Evolutionary conservation across 1,140 invertebrate genomes (phyloP).

Genomic region (Campoletis sonorensis): DNA sequence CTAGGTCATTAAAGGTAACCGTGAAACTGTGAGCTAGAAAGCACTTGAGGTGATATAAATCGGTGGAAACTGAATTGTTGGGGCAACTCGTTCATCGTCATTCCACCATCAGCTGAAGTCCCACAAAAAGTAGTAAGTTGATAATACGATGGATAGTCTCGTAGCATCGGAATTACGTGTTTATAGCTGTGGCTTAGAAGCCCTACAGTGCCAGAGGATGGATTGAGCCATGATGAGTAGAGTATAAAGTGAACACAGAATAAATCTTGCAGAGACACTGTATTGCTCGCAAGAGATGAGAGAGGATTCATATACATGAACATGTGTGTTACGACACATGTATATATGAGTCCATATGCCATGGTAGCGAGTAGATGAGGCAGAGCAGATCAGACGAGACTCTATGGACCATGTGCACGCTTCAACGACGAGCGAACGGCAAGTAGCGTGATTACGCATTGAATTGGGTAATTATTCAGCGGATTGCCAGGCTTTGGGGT

Average conservation of each 20-base stretch:
- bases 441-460: constrained; percentile 67
- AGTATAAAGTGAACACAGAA: constrained; percentile 12
- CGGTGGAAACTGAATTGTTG: not conserved
- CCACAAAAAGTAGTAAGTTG: not conserved
- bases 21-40: no score
- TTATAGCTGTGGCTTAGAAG: constrained; percentile 23
- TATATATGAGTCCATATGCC: not conserved
- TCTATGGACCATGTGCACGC: constrained; percentile 33
- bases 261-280: not conserved
- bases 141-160: not conserved
- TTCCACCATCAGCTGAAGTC: not conserved
- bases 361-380: not conserved
- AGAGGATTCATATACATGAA: not conserved
- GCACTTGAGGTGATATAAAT: not conserved
- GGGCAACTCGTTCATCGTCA: not conserved
- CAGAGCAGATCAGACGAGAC: constrained; percentile 44
- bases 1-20: no score
- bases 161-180: not conserved
- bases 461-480: constrained; percentile 66
- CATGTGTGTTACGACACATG: not conserved
- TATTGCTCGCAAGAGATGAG: constrained; percentile 36
- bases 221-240: not conserved
- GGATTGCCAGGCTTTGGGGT: constrained; percentile 52
- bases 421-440: constrained; percentile 38
- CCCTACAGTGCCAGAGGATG: not conserved